These are phyloP conservation scores for Drosophila punjabiensis DNA, from an alignment of 1,140 invertebrate species.

Conservation along the genomic window DNA sequence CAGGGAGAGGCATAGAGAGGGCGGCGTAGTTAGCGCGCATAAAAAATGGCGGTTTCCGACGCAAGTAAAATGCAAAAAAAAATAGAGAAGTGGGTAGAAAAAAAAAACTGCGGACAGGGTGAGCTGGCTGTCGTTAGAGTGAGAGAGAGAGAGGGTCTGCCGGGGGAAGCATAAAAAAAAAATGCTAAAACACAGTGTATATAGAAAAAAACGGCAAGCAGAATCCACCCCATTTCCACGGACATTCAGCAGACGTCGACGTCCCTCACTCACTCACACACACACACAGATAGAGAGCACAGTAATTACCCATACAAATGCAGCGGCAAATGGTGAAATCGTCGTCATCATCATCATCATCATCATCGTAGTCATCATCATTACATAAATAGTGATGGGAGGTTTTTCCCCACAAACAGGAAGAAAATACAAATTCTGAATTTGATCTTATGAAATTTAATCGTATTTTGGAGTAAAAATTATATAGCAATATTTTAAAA, in stretches of 20 bases:
- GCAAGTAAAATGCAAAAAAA: conserved; percentile 66
- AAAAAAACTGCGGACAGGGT: conserved; percentile 41
- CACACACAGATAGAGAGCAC: neutral
- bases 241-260: conserved; percentile 77
- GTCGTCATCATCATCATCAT: conserved; percentile 54
- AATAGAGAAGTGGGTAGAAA: conserved; percentile 36
- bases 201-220: conserved; percentile 62
- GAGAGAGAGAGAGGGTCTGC: conserved; percentile 34
- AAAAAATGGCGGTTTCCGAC: conserved; percentile 83
- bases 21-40: conserved; percentile 70
- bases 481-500: neutral
- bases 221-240: conserved; percentile 71
- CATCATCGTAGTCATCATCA: conserved; percentile 44
- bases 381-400: conserved; percentile 18
- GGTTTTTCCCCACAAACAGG: neutral
- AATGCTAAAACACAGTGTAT: conserved; percentile 52
- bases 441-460: neutral
- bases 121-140: conserved; percentile 23
- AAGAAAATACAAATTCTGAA: conserved; percentile 4
- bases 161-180: conserved; percentile 33
- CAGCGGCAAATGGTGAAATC: conserved; percentile 60
- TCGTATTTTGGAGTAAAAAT: neutral
- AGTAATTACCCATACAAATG: conserved; percentile 78
- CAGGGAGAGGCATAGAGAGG: conserved; percentile 46
- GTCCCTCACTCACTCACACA: conserved; percentile 54